These are phyloP conservation scores for Benthochromis sp. DNA, from an alignment of 2,113 vertebrate species.

Conservation along the genomic window DNA sequence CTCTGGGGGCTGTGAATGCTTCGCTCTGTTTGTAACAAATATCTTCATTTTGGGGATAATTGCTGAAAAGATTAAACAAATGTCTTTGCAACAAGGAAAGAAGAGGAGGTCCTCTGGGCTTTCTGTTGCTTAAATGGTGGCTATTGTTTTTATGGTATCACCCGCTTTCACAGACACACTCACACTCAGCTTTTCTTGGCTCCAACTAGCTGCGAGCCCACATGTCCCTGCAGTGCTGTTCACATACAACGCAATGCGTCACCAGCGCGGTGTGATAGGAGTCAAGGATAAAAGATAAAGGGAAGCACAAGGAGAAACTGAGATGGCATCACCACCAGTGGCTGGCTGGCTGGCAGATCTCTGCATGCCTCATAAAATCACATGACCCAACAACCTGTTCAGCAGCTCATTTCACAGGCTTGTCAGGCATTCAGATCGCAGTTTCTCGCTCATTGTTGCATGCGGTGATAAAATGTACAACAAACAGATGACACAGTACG, in stretches of 20 bases:
- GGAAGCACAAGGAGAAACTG: neutral
- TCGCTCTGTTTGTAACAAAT: neutral
- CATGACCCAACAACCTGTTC: constrained; percentile 31
- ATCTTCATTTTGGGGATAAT: neutral
- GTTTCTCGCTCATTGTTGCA: neutral
- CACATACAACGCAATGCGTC: constrained; percentile 18
- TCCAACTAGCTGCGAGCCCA: constrained; percentile 28
- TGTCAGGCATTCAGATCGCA: neutral
- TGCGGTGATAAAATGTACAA: neutral
- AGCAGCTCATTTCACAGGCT: neutral
- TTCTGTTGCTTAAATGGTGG: constrained; percentile 2
- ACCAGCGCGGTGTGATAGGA: constrained; percentile 2
- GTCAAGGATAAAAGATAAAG: constrained; percentile 6
- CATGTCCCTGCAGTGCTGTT: constrained; percentile 28
- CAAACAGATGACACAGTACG: neutral
- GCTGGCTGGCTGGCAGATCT: constrained; percentile 11
- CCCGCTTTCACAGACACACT: neutral
- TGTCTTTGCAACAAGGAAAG: neutral
- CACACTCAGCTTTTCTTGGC: constrained; percentile 30
- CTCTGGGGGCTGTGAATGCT: neutral
- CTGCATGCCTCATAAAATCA: neutral
- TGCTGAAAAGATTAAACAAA: neutral
- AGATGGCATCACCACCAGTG: neutral
- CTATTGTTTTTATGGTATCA: constrained; percentile 15
- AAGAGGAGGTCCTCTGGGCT: neutral